Base-by-base conservation (phyloP, 2,888 invertebrate species). In the Bursaphelenchus okinawaensis region DNA sequence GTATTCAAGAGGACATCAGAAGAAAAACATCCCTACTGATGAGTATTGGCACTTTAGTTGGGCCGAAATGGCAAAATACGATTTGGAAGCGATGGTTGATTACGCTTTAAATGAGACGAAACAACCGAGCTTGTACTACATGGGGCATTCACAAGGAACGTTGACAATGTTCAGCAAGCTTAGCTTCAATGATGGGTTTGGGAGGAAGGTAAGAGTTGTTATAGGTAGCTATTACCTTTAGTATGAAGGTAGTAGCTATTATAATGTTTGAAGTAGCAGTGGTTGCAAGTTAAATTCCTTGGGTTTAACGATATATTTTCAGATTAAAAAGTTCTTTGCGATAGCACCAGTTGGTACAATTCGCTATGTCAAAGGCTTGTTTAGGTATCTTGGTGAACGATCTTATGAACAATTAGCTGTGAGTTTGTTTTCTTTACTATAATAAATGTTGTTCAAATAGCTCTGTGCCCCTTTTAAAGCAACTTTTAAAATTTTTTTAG, bases 1-100 rank as follows among this genome's bases (percentile, higher is more conserved):
- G 4, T 76, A 76, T 29, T 89, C 89, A 0, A 86, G 87, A 75
- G 87, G 86, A 1, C 90, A 91, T 78, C 82, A 87, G 4, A 85
- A 85, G 4, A 82, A 86, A 24, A 84, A 85, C 40, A 81, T 86
- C 0, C 85, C 87, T 22, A 86, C 87, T 16, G 84, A 86, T 20
- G 84, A 86, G 23, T 91, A 89, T 84, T 90, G 90, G 90, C 84
- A 86, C 75, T 88, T 86, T 78, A 86, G 85, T 87, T 87, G 73
- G 22, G 51, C 16, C 54, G 51, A 55, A 4, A 90, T 92, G 85
- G 92, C 90, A 0, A 83, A 88, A 31, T 88, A 90, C 80, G 95
- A 96, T 84, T 82, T 94, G 61, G 92, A 94, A 12, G 90, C 92
- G 0, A 89, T 87, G 74, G 88, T 94, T 66, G 89, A 92, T 82